Base-by-base conservation (phyloP, 2,113 vertebrate genomes). In the Pedetes capensis region DNA sequence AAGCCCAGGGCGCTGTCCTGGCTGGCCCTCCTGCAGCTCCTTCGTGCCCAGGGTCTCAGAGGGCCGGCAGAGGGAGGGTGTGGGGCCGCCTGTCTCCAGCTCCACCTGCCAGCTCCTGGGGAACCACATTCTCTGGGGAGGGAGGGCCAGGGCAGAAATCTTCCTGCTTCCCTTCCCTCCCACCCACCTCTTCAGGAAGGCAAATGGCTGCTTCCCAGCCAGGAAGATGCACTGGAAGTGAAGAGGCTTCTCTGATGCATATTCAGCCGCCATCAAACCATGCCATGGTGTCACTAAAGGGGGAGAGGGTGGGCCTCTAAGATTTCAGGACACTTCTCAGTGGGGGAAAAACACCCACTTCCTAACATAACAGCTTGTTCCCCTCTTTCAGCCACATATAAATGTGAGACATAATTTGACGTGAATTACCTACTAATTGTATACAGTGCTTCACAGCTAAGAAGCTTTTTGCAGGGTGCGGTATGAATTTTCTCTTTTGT, bases 381-480 rank as follows among this genome's bases (percentile, higher is more conserved):
- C 95, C 93, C 69, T 42, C 84, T 61, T 96, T 96, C 93, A 74
- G 47, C 72, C 81, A 55, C 93, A 39, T 55, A n/a, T 68, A 74
- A 95, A 96, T 37, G 0, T 69, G 93, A 98, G 92, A 51, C 93
- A 76, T 14, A 97, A 90, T 96, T 97, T 89, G 84, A 79, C 93
- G 87, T 89, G 97, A 97, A 95, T 97, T 97, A 96, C 95, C 91
- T 96, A 39, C 96, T 95, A 57, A 97, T 97, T 94, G 96, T 94
- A 74, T 64, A 51, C 71, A 17, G 93, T 80, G 44, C 69, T 76
- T 88, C 63, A 39, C 55, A 6, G 37, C 78, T 68, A 51, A 81
- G 94, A 17, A 93, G 96, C 92, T 97, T 94, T 97, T 84, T 96
- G 87, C 97, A 95, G 92, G 75, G 57, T 84, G 93, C 68, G 0